Evolutionary conservation across 2,888 invertebrate genomes (phyloP).

Genomic region (Proisotoma minuta): DNA sequence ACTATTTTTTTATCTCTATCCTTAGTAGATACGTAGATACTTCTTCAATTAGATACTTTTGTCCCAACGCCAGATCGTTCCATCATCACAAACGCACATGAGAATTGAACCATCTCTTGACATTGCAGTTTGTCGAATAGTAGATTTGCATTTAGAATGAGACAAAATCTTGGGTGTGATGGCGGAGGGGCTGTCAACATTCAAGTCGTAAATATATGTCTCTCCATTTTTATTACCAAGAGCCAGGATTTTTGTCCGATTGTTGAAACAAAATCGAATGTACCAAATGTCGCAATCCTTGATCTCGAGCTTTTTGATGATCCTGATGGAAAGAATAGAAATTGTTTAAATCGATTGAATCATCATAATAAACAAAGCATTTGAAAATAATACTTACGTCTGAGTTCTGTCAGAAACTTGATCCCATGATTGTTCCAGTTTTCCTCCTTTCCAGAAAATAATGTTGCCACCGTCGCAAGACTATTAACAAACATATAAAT

Average conservation of each 20-base stretch:
- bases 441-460: conserved; percentile 94
- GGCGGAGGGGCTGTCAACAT: conserved; percentile 74
- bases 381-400: conserved; percentile 31
- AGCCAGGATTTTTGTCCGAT: conserved; percentile 83
- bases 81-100: conserved; percentile 90
- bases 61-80: conserved; percentile 95
- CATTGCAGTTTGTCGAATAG: conserved; percentile 86
- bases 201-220: conserved; percentile 91
- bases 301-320: conserved; percentile 85
- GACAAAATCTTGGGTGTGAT: conserved; percentile 72
- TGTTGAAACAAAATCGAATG: conserved; percentile 88
- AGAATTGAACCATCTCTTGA: conserved; percentile 80
- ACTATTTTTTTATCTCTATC: no score
- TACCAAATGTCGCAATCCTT: conserved; percentile 98
- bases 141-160: conserved; percentile 79
- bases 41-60: no score
- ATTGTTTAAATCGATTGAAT: no score
- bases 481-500: conserved; percentile 50
- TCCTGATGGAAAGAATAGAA: conserved; percentile 53
- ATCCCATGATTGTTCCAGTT: conserved; percentile 63
- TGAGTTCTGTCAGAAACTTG: conserved; percentile 39
- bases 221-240: conserved; percentile 90
- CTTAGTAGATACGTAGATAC: no score
- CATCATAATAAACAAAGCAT: not conserved
- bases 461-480: conserved; percentile 97